Evolutionary conservation across 2,888 invertebrate species (phyloP).

Genomic region (Lycophotia porphyrea): DNA sequence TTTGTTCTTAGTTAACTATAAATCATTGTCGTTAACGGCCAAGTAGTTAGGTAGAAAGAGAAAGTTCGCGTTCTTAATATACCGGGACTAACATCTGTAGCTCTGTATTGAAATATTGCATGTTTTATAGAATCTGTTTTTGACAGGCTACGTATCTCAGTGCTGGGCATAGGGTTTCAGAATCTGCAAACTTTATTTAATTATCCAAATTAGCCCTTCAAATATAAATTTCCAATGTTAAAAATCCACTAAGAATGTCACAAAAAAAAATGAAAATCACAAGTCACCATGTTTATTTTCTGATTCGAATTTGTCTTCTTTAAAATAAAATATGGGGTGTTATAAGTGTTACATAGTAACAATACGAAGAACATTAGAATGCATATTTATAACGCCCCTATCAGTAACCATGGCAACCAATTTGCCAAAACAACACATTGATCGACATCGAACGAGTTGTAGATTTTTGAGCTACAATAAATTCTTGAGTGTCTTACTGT

Average conservation of each 20-base stretch:
- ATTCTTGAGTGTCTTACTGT: too few species aligned
- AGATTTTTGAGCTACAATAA: background rate
- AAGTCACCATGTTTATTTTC: background rate
- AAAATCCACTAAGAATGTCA: background rate
- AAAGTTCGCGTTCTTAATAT: slow-evolving; percentile 58
- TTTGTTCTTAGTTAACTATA: slow-evolving; percentile 65
- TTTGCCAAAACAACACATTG: slow-evolving; percentile 4
- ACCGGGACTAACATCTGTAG: slow-evolving; percentile 25
- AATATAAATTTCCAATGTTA: background rate
- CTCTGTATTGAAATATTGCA: slow-evolving; percentile 14
- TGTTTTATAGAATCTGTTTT: slow-evolving; percentile 1
- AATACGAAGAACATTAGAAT: background rate
- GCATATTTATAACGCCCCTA: background rate
- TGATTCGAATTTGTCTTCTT: background rate
- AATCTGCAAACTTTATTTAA: background rate
- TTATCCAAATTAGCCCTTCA: background rate
- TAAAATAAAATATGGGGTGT: background rate
- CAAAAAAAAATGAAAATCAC: background rate
- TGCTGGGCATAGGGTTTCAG: background rate
- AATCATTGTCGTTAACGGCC: slow-evolving; percentile 63
- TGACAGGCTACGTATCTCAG: background rate
- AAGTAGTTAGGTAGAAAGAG: slow-evolving; percentile 55
- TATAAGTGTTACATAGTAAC: background rate
- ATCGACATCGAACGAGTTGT: background rate
- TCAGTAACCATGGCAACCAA: slow-evolving; percentile 35